These are phyloP conservation scores for Hippocampus comes DNA, from an alignment of 2,113 vertebrate genomes.

Conservation along the genomic window DNA sequence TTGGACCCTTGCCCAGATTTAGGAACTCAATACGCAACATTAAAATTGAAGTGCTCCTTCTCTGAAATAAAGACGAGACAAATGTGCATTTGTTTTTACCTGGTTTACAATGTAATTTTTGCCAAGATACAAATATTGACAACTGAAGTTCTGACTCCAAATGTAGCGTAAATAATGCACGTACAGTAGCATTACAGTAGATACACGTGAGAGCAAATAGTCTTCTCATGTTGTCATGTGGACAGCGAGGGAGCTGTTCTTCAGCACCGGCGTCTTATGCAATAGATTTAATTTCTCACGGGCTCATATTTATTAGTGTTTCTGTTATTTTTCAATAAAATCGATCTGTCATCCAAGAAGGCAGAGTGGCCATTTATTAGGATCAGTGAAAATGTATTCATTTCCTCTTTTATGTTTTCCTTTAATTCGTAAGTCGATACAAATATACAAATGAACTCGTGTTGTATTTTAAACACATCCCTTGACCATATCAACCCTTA, in stretches of 20 bases:
- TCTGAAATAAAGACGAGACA: background rate
- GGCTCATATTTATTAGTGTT: background rate
- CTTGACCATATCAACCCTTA: background rate
- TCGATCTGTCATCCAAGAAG: background rate
- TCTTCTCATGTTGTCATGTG: background rate
- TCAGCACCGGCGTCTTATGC: conserved; percentile 51
- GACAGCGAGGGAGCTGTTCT: conserved; percentile 57
- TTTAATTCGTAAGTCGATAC: background rate
- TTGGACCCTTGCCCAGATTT: conserved; percentile 34
- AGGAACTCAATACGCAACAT: conserved; percentile 1
- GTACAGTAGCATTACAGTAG: background rate
- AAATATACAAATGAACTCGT: background rate
- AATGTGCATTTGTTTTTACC: background rate
- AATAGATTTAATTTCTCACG: background rate
- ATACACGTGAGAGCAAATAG: background rate
- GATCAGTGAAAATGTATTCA: background rate
- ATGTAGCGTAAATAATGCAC: background rate
- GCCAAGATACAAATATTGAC: background rate
- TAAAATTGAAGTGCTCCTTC: background rate
- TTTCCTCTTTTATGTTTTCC: background rate
- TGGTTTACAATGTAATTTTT: too few species aligned
- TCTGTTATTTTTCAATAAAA: background rate
- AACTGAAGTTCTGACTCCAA: background rate
- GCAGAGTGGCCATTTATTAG: background rate
- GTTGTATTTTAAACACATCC: background rate